Percentiles rank a stretch among this genome's conserved stretches.
Conservation (phyloP, 2,113 vertebrate species). For the Petrocephalus microphthalmus region DNA sequence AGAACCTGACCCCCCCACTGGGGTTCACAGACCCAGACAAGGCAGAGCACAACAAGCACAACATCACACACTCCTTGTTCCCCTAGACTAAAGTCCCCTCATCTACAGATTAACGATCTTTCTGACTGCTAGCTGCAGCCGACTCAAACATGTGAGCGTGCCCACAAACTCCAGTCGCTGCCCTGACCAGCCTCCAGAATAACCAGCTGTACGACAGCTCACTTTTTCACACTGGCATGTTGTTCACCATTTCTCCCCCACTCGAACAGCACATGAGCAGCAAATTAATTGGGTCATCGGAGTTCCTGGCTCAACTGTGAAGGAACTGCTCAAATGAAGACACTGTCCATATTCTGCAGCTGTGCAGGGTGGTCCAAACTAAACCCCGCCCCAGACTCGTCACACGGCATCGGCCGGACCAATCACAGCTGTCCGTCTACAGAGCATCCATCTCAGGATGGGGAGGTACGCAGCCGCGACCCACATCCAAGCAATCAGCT, state of each 20-base stretch:
- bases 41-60: background rate
- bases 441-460: background rate
- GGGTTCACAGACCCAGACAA: background rate
- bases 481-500: background rate
- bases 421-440: background rate
- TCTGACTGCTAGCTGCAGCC: background rate
- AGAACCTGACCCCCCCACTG: background rate
- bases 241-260: constrained; percentile 20
- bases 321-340: constrained; percentile 35
- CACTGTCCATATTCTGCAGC: constrained; percentile 26
- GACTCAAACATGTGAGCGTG: background rate
- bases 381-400: background rate
- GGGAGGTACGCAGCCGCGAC: background rate
- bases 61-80: background rate
- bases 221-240: background rate
- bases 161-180: background rate
- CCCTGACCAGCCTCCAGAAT: background rate
- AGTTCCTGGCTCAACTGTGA: constrained; percentile 47
- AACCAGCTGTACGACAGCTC: background rate
- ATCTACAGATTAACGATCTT: background rate
- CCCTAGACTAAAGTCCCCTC: background rate
- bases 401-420: background rate
- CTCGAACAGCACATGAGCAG: constrained; percentile 31
- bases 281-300: constrained; percentile 47
- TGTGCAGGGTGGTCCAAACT: background rate